phyloP scores from a whole-genome alignment of 1,140 invertebrate species.

The Scaptomyza graminum region DNA sequence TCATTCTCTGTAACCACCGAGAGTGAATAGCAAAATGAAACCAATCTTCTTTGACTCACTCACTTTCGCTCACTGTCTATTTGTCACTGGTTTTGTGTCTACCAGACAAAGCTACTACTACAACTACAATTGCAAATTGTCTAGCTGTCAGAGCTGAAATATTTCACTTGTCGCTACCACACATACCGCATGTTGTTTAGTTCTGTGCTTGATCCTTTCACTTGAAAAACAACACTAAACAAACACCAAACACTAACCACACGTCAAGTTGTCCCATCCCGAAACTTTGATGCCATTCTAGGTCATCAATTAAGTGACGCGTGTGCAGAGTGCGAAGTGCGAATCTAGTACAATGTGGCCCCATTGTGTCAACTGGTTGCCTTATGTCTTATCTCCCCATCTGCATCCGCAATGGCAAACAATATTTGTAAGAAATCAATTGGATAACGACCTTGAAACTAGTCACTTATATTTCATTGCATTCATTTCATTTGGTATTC shows the following conservation, averaged over 20 bases:
- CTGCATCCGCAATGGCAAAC: too few relatives aligned
- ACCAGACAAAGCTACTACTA: neutral
- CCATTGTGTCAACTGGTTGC: neutral
- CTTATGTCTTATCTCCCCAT: neutral
- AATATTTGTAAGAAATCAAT: constrained; percentile 14
- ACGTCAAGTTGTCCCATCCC: too few relatives aligned
- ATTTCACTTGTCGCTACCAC: neutral
- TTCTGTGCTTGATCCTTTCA: too few relatives aligned
- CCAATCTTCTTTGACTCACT: too few relatives aligned
- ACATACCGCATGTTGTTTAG: too few relatives aligned
- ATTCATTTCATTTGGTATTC: constrained; percentile 43
- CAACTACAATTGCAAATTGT: constrained; percentile 13
- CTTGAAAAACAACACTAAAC: too few relatives aligned
- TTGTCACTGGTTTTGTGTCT: constrained; percentile 6
- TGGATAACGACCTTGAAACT: constrained; percentile 10
- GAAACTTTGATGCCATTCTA: neutral
- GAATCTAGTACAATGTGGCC: too few relatives aligned
- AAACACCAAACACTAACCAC: too few relatives aligned
- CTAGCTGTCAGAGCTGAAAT: constrained; percentile 19
- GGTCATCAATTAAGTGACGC: too few relatives aligned
- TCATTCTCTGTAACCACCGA: too few relatives aligned
- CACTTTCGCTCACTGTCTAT: neutral
- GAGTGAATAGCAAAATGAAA: too few relatives aligned
- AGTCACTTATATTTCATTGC: constrained; percentile 38
- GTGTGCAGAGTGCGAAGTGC: too few relatives aligned